A percentile compares a stretch with the other conserved stretches of the same genome.
Conservation (phyloP, 2,797 vertebrate species). For the Otolemur crassicaudatus region DNA sequence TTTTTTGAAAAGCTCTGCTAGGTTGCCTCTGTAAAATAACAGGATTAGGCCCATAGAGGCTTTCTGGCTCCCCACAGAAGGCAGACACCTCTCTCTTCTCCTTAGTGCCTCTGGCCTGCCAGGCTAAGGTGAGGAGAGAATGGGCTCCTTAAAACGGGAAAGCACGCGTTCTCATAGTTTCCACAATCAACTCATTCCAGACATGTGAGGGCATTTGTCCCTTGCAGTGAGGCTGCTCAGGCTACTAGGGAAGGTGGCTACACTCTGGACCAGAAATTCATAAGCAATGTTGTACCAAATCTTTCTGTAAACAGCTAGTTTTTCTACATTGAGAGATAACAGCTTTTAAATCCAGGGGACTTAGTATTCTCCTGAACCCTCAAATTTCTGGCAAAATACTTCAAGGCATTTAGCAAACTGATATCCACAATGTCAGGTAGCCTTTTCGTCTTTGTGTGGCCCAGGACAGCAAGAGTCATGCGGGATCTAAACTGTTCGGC, state of each 20-base stretch:
- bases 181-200: conserved; percentile 46
- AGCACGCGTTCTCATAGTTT: conserved; percentile 47
- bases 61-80: background rate
- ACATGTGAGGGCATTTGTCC: conserved; percentile 13
- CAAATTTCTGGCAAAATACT: conserved; percentile 62
- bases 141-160: background rate
- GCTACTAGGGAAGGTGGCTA: background rate
- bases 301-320: conserved; percentile 25
- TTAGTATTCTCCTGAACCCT: conserved; percentile 42
- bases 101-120: rapidly evolving
- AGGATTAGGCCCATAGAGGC: background rate
- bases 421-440: background rate
- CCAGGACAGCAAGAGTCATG: conserved; percentile 62
- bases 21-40: background rate
- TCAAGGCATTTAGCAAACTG: conserved; percentile 65
- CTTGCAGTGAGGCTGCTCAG: background rate
- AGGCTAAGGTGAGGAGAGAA: conserved; percentile 28
- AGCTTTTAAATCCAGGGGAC: conserved; percentile 21
- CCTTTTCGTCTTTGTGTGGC: conserved; percentile 75
- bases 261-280: background rate
- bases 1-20: background rate
- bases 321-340: conserved; percentile 57
- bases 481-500: conserved; percentile 59
- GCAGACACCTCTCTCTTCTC: background rate
- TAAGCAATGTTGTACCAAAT: background rate